Conservation (phyloP, 2,797 vertebrate genomes). For the Brotula barbata region DNA sequence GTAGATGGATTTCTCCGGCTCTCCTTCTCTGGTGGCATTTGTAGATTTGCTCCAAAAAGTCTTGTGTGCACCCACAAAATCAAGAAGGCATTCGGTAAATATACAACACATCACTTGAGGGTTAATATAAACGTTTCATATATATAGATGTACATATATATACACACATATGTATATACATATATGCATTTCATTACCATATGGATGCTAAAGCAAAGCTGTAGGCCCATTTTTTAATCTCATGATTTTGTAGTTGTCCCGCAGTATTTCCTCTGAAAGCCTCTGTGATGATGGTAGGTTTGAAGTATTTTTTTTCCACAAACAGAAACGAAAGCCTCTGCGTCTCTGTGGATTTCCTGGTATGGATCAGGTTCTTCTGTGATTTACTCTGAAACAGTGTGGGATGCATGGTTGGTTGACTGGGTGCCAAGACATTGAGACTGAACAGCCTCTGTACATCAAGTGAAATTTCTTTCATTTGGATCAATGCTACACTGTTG, state of each 20-base stretch:
- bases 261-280: slow-evolving; percentile 35
- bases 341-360: slow-evolving; percentile 70
- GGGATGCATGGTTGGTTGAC: slow-evolving; percentile 67
- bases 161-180: no score
- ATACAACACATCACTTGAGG: slow-evolving; percentile 52
- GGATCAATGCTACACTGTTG: slow-evolving; percentile 10
- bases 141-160: no score
- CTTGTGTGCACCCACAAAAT: slow-evolving; percentile 57
- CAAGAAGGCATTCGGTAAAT: slow-evolving; percentile 56
- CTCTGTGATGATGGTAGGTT: slow-evolving; percentile 44
- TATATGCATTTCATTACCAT: slow-evolving; percentile 44
- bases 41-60: slow-evolving; percentile 56
- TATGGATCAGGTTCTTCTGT: slow-evolving; percentile 64
- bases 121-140: slow-evolving; percentile 59
- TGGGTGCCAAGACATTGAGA: slow-evolving; percentile 63
- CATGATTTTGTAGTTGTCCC: slow-evolving; percentile 26
- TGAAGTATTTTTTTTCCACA: slow-evolving; percentile 55
- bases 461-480: slow-evolving; percentile 41
- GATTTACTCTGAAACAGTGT: slow-evolving; percentile 72
- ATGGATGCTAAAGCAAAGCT: slow-evolving; percentile 33
- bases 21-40: slow-evolving; percentile 68
- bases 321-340: slow-evolving; percentile 65
- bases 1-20: slow-evolving; percentile 70
- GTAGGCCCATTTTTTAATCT: slow-evolving; percentile 18
- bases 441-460: slow-evolving; percentile 51